Base-by-base conservation (phyloP, 2,113 vertebrate species). In the Sebastes fasciatus region DNA sequence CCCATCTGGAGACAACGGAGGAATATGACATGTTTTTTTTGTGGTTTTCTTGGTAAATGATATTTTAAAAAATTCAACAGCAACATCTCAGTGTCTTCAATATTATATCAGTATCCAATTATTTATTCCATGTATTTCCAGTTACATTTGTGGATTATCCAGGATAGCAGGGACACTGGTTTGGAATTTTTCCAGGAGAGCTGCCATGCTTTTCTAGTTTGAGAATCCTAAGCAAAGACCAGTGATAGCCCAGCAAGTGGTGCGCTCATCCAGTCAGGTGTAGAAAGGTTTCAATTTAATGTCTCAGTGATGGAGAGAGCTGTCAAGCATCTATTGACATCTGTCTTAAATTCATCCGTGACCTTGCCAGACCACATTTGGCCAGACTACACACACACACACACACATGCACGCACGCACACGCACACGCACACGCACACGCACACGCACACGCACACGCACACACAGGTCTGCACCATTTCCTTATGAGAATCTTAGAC, bases 301-400 rank as follows among this genome's bases (percentile, higher is more conserved):
- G 54, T 66, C 58, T 71, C 10, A 2, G 34, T 72, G 77, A 80
- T 62, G 11, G 76, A 76, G 65, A 54, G 46, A 76, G 65, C 21
- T 61, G 40, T 77, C 72, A 83, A 46, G 17, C 16, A 21, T 66
- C 48, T 66, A 16, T 69, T 79, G 23, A 60, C 55, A 57, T 66
- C n/a, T 63, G 46, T 81, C 68, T 64, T 72, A 49, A 43, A 71
- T 61, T 57, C 84, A 70, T 62, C 67, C 19, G 19, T 81, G 61
- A 74, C 84, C 55, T 77, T 62, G 54, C 34, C 26, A 43, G 19
- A 60, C 11, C 26, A 48, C n/a, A 68, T 1, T 2, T 51, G 19
- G n/a, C 45, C 65, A 49, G 16, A 49, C 23, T 42, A 12, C 5
- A 17, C n/a, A 16, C 4, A 12, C 48, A 48, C 51, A 42, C 16